Percentiles rank a stretch among this genome's conserved stretches.
Evolutionary conservation across 2,797 vertebrate genomes (phyloP).

Genomic region (Hafferia zeledoni): DNA sequence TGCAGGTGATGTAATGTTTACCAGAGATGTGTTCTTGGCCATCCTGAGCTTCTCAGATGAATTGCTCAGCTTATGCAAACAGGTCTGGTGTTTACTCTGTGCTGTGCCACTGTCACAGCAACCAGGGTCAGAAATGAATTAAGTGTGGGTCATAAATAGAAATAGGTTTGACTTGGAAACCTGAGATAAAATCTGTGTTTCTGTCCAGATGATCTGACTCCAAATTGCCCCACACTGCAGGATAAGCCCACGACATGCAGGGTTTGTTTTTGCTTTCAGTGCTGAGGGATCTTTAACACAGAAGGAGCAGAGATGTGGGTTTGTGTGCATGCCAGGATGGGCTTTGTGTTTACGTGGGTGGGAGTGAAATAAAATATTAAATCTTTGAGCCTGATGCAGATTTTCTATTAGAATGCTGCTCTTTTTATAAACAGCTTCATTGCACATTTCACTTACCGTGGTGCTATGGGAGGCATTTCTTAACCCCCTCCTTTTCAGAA

Average conservation of each 20-base stretch:
- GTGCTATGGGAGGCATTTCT: not conserved
- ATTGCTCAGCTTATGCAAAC: conserved; percentile 61
- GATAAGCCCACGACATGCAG: not conserved
- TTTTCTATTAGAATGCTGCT: not conserved
- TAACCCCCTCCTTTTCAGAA: not conserved
- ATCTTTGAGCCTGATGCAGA: not conserved
- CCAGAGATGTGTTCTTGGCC: not conserved
- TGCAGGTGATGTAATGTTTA: conserved; percentile 47
- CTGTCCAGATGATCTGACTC: not conserved
- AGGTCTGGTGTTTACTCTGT: conserved; percentile 48
- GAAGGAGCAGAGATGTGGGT: not conserved
- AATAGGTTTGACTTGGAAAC: conserved; percentile 38
- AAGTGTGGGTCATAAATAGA: conserved; percentile 50
- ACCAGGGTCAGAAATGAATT: conserved; percentile 27
- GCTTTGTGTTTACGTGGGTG: not conserved
- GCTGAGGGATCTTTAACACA: not conserved
- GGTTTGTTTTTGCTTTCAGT: not conserved
- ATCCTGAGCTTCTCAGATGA: conserved; percentile 27
- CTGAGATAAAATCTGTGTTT: conserved; percentile 11
- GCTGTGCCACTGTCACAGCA: conserved; percentile 45
- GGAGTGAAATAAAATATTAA: conserved; percentile 8
- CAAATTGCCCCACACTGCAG: not conserved
- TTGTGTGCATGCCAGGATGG: not conserved
- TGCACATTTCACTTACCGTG: not conserved
- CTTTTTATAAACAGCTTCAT: not conserved